These are phyloP conservation scores for Anthophora plumipes DNA, from an alignment of 2,888 invertebrate genomes.

Conservation along the genomic window DNA sequence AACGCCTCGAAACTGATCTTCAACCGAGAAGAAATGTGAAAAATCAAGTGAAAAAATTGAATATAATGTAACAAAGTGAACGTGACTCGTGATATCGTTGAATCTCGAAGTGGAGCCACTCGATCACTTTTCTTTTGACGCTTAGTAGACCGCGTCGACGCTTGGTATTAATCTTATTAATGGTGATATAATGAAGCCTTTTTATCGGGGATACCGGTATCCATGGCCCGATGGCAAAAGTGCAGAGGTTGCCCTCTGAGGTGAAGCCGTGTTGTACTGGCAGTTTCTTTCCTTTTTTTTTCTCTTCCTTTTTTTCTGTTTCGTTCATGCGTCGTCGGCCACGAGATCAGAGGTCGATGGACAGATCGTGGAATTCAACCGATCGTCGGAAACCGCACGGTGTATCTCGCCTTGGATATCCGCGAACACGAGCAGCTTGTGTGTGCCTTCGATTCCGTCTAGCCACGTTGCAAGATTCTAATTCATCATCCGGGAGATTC, in stretches of 20 bases:
- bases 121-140: constrained; percentile 51
- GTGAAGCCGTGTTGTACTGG: constrained; percentile 57
- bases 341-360: constrained; percentile 72
- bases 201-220: constrained; percentile 65
- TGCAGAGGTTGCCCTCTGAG: constrained; percentile 66
- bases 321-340: constrained; percentile 64
- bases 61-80: no score
- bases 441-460: constrained; percentile 1
- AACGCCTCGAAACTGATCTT: no score
- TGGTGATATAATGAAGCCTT: constrained; percentile 63
- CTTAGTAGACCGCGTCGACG: constrained; percentile 51
- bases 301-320: no score
- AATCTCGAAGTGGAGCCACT: constrained; percentile 26
- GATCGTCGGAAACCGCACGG: constrained; percentile 71
- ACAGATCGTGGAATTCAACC: constrained; percentile 79
- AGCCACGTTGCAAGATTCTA: constrained; percentile 36
- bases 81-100: constrained; percentile 30
- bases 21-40: no score
- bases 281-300: no score
- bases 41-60: no score
- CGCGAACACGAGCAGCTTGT: neutral
- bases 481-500: constrained; percentile 54
- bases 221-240: constrained; percentile 60
- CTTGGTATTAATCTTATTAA: constrained; percentile 55
- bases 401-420: constrained; percentile 4